Evolutionary conservation across 2,113 vertebrate genomes (phyloP).

Genomic region (Pica pica): DNA sequence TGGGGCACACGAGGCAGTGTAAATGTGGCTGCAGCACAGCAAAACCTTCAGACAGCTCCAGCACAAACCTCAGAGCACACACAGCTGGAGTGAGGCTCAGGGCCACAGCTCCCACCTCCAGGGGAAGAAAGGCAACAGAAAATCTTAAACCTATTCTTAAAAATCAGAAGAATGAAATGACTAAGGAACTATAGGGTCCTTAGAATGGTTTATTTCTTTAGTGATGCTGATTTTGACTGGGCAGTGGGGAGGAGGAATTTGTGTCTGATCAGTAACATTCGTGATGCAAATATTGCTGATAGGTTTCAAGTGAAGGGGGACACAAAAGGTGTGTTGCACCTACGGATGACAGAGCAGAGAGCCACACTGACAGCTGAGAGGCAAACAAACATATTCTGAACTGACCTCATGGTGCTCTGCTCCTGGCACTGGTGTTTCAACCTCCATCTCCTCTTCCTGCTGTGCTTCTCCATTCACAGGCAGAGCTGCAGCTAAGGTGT

Average conservation of each 20-base stretch:
- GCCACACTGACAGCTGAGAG: not conserved
- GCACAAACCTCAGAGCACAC: not conserved
- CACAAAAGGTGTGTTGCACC: not conserved
- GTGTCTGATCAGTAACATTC: not conserved
- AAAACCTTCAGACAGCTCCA: not conserved
- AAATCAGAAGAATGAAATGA: not conserved
- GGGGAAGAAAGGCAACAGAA: not conserved
- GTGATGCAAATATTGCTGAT: not conserved
- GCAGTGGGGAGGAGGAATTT: not conserved
- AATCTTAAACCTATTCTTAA: not conserved
- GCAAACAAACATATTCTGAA: not conserved
- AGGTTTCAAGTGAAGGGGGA: not conserved
- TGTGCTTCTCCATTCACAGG: not conserved
- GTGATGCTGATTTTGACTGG: not conserved
- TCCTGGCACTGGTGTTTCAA: not conserved
- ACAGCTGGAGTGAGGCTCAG: not conserved
- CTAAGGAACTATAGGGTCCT: not conserved
- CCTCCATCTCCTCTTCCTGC: not conserved
- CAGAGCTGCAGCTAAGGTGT: not conserved
- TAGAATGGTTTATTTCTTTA: not conserved
- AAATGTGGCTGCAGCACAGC: not conserved
- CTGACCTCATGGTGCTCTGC: conserved; percentile 10
- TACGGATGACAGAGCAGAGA: not conserved
- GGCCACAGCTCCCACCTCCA: not conserved
- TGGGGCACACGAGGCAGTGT: accelerated